Conservation (phyloP, 2,888 invertebrate genomes). For the Alsophila aescularia region DNA sequence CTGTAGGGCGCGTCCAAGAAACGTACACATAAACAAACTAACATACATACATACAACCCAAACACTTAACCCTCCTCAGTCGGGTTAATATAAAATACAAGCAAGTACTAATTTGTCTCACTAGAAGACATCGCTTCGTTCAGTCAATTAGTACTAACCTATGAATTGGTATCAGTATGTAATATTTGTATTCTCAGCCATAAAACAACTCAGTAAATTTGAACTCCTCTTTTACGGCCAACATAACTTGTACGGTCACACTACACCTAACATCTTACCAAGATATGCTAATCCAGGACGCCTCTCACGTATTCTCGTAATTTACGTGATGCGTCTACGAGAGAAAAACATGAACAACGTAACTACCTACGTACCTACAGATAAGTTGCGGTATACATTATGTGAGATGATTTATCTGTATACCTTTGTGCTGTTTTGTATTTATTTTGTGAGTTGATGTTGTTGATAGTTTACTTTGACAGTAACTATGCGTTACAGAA, state of each 20-base stretch:
- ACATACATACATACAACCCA: no score
- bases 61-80: no score
- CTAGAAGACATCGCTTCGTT: no score
- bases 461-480: background rate
- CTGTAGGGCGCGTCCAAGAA: no score
- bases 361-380: constrained; percentile 11
- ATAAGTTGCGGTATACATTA: constrained; percentile 16
- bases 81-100: no score
- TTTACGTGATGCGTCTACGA: constrained; percentile 28
- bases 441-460: background rate
- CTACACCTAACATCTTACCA: constrained; percentile 3
- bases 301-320: constrained; percentile 32
- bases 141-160: no score
- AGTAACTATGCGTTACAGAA: no score
- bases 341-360: constrained; percentile 26
- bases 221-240: constrained; percentile 6
- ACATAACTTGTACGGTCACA: constrained; percentile 10
- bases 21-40: no score
- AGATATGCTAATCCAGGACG: constrained; percentile 23
- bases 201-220: background rate
- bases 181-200: background rate
- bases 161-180: background rate
- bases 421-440: background rate
- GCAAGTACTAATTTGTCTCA: no score
- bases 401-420: constrained; percentile 11